Base-by-base conservation (phyloP, 1,140 invertebrate species). In the Nasonia vitripennis region DNA sequence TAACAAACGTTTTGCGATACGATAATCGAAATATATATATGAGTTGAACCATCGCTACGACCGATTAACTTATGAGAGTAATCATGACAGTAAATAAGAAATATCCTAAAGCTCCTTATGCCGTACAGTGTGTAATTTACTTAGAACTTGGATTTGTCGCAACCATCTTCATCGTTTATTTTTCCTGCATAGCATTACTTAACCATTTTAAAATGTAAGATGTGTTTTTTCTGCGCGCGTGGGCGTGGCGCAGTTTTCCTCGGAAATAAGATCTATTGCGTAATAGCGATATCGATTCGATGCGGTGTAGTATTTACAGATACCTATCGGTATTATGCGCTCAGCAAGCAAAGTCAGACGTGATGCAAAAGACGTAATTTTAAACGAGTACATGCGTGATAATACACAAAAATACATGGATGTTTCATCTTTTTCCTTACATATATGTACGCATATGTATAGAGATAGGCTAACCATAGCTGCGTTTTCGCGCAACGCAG, bases 321-420 rank as follows among this genome's bases (percentile, higher is more conserved):
- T 71, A 71, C n/a, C 6, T 41, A 75, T 55, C 41, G 74, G 48
- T 70, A 80, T 79, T 74, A 74, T 85, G 70, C 51, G 74, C 70
- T 80, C 20, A 48, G 55, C 7, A 67, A 77, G 81, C 51, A 67
- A 83, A 77, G 67, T 83, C 82, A 70, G 62, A 83, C 74, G n/a
- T 68, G 74, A 78, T 78, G 82, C 82, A 78, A 78, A 78, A 77
- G 81, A 67, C 27, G 31, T 27, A 23, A 27, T 67, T 82, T 83
- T 77, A 23, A 83, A 83, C 55, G 82, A 70, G 34, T 78, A 45
- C 23, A 62, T n/a, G 71, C 23, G 37, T 31, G 23, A 27, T 41
- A 48, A 81, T 79, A 79, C 78, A 85, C 77, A 85, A 85, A 85
- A 85, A 73, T 85, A 85, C 78, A 85, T 48, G 14, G 62, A 80